phyloP scores from a whole-genome alignment of 2,888 invertebrate species.

The Cephus nigrinus region DNA sequence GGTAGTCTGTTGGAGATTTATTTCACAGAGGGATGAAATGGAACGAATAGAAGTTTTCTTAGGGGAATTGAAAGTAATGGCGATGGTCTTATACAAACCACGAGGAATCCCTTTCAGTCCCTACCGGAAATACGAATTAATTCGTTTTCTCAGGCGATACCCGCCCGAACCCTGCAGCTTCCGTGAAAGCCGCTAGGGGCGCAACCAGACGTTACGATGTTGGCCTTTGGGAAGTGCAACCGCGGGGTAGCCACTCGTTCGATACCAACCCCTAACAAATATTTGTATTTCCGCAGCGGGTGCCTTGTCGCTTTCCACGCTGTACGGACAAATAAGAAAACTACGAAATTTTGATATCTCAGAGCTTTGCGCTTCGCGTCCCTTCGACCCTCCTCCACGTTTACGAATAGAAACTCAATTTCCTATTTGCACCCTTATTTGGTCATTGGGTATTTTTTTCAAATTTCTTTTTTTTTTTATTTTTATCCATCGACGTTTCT shows the following conservation, averaged over 20 bases:
- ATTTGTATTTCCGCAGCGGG: not conserved
- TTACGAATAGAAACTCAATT: not conserved
- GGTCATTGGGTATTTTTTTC: not conserved
- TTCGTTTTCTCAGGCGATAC: not conserved
- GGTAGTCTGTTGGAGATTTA: not conserved
- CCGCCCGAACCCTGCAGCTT: not conserved
- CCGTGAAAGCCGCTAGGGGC: not conserved
- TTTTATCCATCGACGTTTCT: not conserved
- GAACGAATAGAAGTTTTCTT: not conserved
- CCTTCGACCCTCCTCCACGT: no score
- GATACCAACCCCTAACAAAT: not conserved
- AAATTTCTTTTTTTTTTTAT: not conserved
- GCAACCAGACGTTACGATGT: not conserved
- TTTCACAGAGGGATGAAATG: not conserved
- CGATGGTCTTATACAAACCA: not conserved
- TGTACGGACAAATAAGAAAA: not conserved
- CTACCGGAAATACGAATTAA: not conserved
- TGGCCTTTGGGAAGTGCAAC: not conserved
- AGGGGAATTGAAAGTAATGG: not conserved
- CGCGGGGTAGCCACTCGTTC: not conserved
- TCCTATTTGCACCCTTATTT: not conserved
- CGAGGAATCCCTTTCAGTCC: not conserved
- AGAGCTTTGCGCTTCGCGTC: no score
- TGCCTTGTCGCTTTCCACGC: not conserved
- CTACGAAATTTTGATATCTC: not conserved